These are phyloP conservation scores for Hypomecis punctinalis DNA, from an alignment of 2,888 invertebrate species.

Conservation along the genomic window DNA sequence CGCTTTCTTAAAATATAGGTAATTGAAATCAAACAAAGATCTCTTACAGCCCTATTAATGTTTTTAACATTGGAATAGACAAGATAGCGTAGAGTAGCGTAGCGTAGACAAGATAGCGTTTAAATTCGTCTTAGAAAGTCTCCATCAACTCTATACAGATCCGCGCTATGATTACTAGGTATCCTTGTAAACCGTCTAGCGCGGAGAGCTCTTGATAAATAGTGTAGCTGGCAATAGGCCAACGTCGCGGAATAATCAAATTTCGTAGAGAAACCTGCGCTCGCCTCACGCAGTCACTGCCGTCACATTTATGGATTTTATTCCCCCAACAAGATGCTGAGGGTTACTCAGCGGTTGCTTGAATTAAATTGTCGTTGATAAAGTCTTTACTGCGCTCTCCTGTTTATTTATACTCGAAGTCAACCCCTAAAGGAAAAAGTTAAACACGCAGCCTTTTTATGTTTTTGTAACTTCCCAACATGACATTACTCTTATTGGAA, in stretches of 20 bases:
- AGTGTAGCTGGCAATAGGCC: conserved; percentile 83
- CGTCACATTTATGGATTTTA: conserved; percentile 83
- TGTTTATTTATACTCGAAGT: conserved; percentile 53
- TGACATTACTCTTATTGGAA: conserved; percentile 8
- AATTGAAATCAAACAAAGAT: too few relatives aligned
- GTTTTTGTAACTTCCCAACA: not conserved
- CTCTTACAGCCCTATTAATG: too few relatives aligned
- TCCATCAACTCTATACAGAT: conserved; percentile 59
- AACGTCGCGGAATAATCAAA: conserved; percentile 85
- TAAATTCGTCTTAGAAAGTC: too few relatives aligned
- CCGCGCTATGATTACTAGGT: conserved; percentile 73
- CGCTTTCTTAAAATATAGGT: too few relatives aligned
- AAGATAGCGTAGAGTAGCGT: too few relatives aligned
- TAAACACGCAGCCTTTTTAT: conserved; percentile 7
- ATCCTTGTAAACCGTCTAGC: conserved; percentile 77
- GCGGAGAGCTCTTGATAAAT: conserved; percentile 79
- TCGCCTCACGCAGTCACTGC: conserved; percentile 64
- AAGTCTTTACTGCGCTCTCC: conserved; percentile 68
- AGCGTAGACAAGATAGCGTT: too few relatives aligned
- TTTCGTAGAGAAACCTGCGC: conserved; percentile 74
- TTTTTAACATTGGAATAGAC: too few relatives aligned
- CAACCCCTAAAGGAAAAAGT: conserved; percentile 35
- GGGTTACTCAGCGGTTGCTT: conserved; percentile 72
- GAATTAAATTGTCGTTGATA: conserved; percentile 82
- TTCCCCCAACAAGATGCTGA: conserved; percentile 81